These are phyloP conservation scores for Aptenodytes patagonicus DNA, from an alignment of 2,113 vertebrate species.

Conservation along the genomic window DNA sequence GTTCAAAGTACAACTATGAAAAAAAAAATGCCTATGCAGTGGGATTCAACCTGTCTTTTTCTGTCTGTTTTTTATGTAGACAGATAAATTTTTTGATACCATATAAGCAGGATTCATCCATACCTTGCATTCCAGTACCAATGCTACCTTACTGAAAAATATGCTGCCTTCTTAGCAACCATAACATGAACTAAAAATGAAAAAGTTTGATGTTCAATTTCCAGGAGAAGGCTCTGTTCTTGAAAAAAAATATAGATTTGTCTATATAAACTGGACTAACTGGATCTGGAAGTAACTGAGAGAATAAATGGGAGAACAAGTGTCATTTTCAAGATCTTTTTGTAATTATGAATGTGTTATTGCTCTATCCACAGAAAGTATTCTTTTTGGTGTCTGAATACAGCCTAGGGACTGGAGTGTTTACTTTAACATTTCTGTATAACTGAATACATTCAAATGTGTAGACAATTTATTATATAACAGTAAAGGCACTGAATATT, in stretches of 20 bases:
- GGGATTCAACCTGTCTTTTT: not conserved
- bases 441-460: not conserved
- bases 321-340: not conserved
- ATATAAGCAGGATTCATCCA: not conserved
- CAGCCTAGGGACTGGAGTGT: not conserved
- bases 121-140: not conserved
- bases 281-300: not conserved
- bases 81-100: not conserved
- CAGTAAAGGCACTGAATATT: not conserved
- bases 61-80: not conserved
- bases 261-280: not conserved
- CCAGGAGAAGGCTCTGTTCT: not conserved
- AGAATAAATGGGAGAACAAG: not conserved
- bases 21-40: not conserved
- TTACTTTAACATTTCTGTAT: not conserved
- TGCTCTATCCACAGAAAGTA: not conserved
- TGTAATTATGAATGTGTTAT: not conserved
- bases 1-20: not conserved
- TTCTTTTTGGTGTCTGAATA: not conserved
- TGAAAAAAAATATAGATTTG: not conserved
- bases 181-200: not conserved
- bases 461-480: not conserved
- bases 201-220: not conserved
- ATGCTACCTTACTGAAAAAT: not conserved
- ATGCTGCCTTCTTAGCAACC: not conserved